A percentile compares a stretch with the other conserved stretches of the same genome.
Conservation (phyloP, 2,797 vertebrate species). For the Microctenopoma steveboyesi region DNA sequence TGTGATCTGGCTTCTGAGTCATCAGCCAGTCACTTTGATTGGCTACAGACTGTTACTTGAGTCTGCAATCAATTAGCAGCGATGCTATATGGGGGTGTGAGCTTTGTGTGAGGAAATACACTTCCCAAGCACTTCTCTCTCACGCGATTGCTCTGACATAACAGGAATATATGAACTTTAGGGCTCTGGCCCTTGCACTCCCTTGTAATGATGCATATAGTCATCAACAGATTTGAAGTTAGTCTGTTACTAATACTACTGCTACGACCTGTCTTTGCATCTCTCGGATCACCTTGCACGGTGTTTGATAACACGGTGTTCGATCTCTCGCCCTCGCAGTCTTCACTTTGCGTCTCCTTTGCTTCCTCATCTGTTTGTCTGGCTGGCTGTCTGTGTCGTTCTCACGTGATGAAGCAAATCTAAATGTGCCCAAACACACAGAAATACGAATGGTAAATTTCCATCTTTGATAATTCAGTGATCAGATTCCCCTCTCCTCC, state of each 20-base stretch:
- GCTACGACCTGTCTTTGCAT: too few relatives aligned
- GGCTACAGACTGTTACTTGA: conserved; percentile 54
- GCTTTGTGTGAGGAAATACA: conserved; percentile 14
- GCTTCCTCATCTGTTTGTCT: conserved; percentile 19
- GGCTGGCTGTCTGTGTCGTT: conserved; percentile 4
- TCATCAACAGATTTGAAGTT: conserved; percentile 27
- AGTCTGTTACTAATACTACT: background rate
- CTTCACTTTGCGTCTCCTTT: conserved; percentile 12
- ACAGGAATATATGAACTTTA: conserved; percentile 17
- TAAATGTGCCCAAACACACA: background rate
- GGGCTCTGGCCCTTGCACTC: conserved; percentile 23
- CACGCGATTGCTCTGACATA: background rate
- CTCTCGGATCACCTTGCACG: conserved; percentile 13
- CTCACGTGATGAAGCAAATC: conserved; percentile 14
- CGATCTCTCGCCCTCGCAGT: background rate
- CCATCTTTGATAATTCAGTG: conserved; percentile 6
- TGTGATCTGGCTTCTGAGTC: conserved; percentile 67
- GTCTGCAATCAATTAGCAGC: conserved; percentile 51
- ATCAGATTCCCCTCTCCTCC: conserved; percentile 12
- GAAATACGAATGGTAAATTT: background rate
- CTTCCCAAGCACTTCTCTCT: conserved; percentile 3
- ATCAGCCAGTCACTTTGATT: conserved; percentile 74
- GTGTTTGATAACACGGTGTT: conserved; percentile 8
- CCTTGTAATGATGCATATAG: conserved; percentile 31
- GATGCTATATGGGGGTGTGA: conserved; percentile 2